Evolutionary conservation across 2,888 invertebrate genomes (phyloP).

Genomic region (Limnephilus rhombicus): DNA sequence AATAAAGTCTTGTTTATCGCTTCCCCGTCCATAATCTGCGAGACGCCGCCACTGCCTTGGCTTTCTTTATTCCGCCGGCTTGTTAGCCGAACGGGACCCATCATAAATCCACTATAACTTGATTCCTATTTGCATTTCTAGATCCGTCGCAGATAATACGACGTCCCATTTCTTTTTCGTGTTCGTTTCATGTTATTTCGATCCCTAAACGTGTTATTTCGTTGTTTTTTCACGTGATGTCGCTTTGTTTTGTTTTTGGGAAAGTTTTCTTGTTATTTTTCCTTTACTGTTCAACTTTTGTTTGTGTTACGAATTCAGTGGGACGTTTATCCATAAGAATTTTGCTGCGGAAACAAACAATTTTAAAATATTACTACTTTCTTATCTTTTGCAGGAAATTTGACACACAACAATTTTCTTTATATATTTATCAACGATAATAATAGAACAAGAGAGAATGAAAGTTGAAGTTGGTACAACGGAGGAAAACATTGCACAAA

Average conservation of each 20-base stretch:
- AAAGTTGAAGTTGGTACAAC: no score
- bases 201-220: background rate
- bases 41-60: conserved; percentile 11
- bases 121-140: conserved; percentile 36
- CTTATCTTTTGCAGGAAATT: background rate
- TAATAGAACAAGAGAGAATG: no score
- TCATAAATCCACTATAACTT: conserved; percentile 38
- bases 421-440: no score
- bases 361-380: background rate
- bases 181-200: background rate
- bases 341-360: background rate
- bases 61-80: conserved; percentile 54
- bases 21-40: conserved; percentile 54
- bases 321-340: background rate
- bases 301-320: background rate
- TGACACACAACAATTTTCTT: no score
- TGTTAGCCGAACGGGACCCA: conserved; percentile 39
- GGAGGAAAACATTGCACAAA: no score
- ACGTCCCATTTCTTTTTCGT: conserved; percentile 2
- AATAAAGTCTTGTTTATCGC: conserved; percentile 62
- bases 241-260: background rate
- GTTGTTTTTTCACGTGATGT: background rate
- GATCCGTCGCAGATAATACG: conserved; percentile 27
- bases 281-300: background rate
- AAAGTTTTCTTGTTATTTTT: background rate